phyloP scores from a whole-genome alignment of 2,113 vertebrate genomes.

The Tringa solitaria region DNA sequence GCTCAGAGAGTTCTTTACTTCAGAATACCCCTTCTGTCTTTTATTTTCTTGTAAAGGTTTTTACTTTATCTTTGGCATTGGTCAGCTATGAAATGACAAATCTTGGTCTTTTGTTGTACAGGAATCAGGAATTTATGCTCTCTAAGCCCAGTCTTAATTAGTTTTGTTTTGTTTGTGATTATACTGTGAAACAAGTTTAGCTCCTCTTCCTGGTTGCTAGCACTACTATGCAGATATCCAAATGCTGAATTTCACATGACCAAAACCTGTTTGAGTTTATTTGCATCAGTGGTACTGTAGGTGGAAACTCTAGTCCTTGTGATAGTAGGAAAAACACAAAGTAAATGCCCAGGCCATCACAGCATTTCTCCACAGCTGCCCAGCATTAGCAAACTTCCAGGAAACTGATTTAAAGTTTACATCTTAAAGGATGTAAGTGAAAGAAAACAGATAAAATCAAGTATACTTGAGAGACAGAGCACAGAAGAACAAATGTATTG shows the following conservation, averaged over 20 bases:
- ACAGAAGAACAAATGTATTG: neutral
- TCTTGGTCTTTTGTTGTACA: neutral
- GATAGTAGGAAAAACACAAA: neutral
- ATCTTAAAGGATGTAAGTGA: neutral
- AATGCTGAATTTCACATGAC: neutral
- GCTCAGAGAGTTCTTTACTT: neutral
- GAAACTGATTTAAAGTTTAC: neutral
- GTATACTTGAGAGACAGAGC: neutral
- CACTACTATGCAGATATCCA: neutral
- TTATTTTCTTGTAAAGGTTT: neutral
- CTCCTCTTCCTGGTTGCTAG: neutral
- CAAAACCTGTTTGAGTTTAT: neutral
- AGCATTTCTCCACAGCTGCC: neutral
- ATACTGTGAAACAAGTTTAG: neutral
- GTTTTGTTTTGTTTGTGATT: neutral
- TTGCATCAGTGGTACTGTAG: neutral
- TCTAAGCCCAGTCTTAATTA: neutral
- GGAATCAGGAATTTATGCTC: neutral
- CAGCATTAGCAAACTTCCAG: neutral
- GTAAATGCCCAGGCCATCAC: neutral
- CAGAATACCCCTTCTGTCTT: neutral
- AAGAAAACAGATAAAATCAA: neutral
- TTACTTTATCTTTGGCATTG: neutral
- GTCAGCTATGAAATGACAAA: neutral
- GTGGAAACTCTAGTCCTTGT: neutral